These are phyloP conservation scores for Atherix ibis DNA, from an alignment of 2,888 invertebrate genomes.

Conservation along the genomic window DNA sequence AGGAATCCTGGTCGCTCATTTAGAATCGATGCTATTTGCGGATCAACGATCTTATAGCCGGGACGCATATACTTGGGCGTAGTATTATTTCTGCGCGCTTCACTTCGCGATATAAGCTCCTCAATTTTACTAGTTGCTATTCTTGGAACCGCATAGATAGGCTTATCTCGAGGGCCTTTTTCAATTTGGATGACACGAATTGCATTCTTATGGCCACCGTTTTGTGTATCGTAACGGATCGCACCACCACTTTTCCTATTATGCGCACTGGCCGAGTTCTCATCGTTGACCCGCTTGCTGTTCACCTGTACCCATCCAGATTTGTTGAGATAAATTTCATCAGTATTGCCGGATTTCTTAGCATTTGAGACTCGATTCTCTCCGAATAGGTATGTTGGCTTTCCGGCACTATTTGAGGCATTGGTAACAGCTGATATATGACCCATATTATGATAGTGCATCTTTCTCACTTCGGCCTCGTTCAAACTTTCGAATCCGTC, in stretches of 20 bases:
- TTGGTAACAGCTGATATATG: constrained; percentile 13
- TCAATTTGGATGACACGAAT: constrained; percentile 23
- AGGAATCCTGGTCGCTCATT: constrained; percentile 32
- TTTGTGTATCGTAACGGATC: constrained; percentile 18
- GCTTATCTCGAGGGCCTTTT: constrained; percentile 14
- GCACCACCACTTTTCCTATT: constrained; percentile 18
- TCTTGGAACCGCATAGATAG: constrained; percentile 17
- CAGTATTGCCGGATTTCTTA: constrained; percentile 14
- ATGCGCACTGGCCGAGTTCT: constrained; percentile 18
- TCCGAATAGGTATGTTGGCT: constrained; percentile 31
- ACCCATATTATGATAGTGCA: constrained; percentile 27
- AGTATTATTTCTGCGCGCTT: constrained; percentile 14
- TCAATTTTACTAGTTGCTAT: constrained; percentile 29
- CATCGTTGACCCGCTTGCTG: constrained; percentile 25
- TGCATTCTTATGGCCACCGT: constrained; percentile 17
- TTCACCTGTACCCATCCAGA: constrained; percentile 38
- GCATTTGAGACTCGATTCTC: constrained; percentile 16
- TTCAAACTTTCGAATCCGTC: constrained; percentile 21
- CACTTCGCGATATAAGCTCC: constrained; percentile 31
- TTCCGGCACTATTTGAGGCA: constrained; percentile 11
- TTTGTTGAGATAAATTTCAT: constrained; percentile 31
- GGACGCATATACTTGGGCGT: constrained; percentile 19
- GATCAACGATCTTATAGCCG: constrained; percentile 28
- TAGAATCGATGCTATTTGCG: constrained; percentile 26
- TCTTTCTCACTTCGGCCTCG: constrained; percentile 30